phyloP scores from a whole-genome alignment of 2,113 vertebrate species.

The Thamnophis sirtalis region DNA sequence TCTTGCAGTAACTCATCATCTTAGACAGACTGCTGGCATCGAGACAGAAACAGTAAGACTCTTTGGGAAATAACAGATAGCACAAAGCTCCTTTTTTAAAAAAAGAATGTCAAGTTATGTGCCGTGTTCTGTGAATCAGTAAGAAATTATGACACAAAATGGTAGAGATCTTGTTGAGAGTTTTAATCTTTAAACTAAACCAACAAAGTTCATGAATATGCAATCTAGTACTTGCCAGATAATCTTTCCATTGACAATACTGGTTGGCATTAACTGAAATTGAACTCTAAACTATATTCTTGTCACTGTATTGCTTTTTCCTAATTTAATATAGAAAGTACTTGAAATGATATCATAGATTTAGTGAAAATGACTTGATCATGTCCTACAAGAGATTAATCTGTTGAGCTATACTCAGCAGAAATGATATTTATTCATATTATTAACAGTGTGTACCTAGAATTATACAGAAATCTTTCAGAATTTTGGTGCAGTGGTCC shows the following conservation, averaged over 20 bases:
- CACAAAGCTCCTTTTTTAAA: conserved; percentile 24
- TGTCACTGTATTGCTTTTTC: neutral
- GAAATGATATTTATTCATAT: neutral
- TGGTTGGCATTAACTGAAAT: neutral
- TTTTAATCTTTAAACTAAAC: conserved; percentile 15
- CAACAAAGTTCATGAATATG: neutral
- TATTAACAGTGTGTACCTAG: neutral
- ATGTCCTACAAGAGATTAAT: neutral
- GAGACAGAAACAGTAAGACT: neutral
- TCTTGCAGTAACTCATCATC: conserved; percentile 16
- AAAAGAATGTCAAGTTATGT: conserved; percentile 25
- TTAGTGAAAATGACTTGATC: neutral
- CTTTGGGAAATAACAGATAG: conserved; percentile 35
- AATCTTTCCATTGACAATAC: neutral
- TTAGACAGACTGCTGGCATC: neutral
- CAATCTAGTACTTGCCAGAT: neutral
- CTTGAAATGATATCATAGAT: neutral
- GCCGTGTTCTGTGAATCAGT: conserved; percentile 14
- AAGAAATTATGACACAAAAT: conserved; percentile 34
- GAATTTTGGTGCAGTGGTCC: no score
- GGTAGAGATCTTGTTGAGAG: conserved; percentile 30
- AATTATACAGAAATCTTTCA: neutral
- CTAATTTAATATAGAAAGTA: neutral
- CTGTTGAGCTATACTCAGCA: neutral
- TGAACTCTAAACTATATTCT: neutral